Evolutionary conservation across 2,113 vertebrate species (phyloP), one percentile per base, ranked within the genome.

Genomic region (Petroica traversi): DNA sequence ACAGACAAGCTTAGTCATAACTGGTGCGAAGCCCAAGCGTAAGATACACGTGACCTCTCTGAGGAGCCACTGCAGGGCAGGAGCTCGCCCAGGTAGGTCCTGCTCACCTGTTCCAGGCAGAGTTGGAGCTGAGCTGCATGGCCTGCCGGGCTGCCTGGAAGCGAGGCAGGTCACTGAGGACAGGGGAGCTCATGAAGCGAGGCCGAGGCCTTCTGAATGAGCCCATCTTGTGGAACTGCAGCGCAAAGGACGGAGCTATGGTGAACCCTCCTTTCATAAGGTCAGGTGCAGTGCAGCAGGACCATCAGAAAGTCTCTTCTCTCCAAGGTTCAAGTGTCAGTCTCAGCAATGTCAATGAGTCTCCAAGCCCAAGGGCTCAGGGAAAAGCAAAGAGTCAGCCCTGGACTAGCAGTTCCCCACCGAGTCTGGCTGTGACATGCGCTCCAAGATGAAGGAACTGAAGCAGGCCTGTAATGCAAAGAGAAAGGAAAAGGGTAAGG

Each of bases 161-260:
- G 2, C 99, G 98, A 2, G 99, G 99, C 55, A 99, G 97, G 79
- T 99, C 99, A 3, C 98, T 99, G 91, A 99, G 98, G 28, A 99
- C 99, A 0, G 99, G 99, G 24, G 99, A 99, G 95, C 99, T 99
- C 99, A 99, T 99, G 95, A 99, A 99, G 28, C 99, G 99, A 1
- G 99, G 98, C 4, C 98, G 94, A 1, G 98, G 98, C 74, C 97
- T 95, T 36, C 98, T 92, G 94, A 98, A 98, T 0, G 98, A 98
- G 84, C 98, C 98, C 98, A 98, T 98, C 95, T 93, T 98, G 86
- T 91, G 95, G 64, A 95, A 85, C 59, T 97, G 98, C 3, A 86
- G 62, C 14, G 79, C 94, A 11, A 97, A 91, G 83, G 92, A 87
- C 2, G 87, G 89, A 81, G 78, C 61, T 69, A 94, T 7, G 3